phyloP scores from a whole-genome alignment of 2,888 invertebrate species.

The Athalia rosae region DNA sequence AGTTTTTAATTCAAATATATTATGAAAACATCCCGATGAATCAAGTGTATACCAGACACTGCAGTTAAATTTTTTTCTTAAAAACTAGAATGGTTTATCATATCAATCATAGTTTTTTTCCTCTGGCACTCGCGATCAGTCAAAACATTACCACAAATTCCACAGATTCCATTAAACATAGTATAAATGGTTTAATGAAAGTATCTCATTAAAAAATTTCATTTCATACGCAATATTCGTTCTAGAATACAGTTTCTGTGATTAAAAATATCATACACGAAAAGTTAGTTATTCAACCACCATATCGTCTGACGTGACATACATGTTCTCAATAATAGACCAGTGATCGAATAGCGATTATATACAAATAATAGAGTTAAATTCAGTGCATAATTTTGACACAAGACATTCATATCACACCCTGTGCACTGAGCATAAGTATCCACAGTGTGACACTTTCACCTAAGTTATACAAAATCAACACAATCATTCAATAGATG shows the following conservation, averaged over 20 bases:
- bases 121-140: not conserved
- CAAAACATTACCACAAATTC: not conserved
- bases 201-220: no score
- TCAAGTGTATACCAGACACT: conserved; percentile 2
- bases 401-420: conserved; percentile 3
- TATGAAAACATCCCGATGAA: conserved; percentile 21
- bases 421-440: no score
- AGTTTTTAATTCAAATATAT: not conserved
- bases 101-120: conserved; percentile 5
- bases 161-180: not conserved
- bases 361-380: conserved; percentile 17
- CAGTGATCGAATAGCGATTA: not conserved
- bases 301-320: no score
- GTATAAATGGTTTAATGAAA: no score
- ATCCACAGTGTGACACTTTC: no score
- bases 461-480: no score
- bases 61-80: not conserved
- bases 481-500: no score
- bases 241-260: no score
- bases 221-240: no score
- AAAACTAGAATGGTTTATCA: not conserved
- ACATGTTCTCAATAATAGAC: no score
- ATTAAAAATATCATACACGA: no score
- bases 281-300: no score
- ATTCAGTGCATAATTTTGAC: conserved; percentile 5